Base-by-base conservation (phyloP, 1,140 invertebrate genomes). In the Frieseomelitta varia region DNA sequence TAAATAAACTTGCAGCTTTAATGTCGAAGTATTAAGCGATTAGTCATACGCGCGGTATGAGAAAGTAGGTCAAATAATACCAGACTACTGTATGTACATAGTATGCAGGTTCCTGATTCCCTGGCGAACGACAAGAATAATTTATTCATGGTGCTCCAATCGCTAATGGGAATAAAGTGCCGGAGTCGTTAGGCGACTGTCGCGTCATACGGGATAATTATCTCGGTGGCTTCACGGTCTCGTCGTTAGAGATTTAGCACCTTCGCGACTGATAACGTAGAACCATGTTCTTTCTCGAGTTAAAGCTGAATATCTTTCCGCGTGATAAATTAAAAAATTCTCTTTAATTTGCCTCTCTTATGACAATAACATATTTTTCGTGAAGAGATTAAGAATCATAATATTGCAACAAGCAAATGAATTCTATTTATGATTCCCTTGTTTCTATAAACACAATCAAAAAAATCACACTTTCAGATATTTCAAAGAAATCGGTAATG, bases 61-160 rank as follows among this genome's bases (percentile, higher is more conserved):
- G 81, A 83, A 83, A 83, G 81, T 83, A 74, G 81, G 81, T 83
- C 81, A 83, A 51, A 83, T 58, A 78, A 58, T 77, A 78, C 34
- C 74, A 14, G 39, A 56, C 51, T 51, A 68, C 56, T n/a, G n/a
- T n/a, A n/a, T 6, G 39, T 47, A 47, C 39, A 12, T 53, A 58
- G n/a, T 34, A 58, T 58, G 51, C 74, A 39, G 67, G 74, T 69
- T 78, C 81, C 19, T 58, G 63, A 69, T 78, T 83, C 78, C 78
- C 58, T 77, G 61, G 34, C 24, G 30, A 30, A 51, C 74, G 73
- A 56, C n/a, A 68, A 19, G 12, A n/a, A 21, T 21, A 47, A 82
- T 82, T 61, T 82, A 68, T 68, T 68, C 34, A 51, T 67, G 47
- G 21, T 21, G n/a, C n/a, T 55, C 19, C 34, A 51, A 77, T 47